Base-by-base conservation (phyloP, 2,888 invertebrate genomes). In the Diarsia brunnea region DNA sequence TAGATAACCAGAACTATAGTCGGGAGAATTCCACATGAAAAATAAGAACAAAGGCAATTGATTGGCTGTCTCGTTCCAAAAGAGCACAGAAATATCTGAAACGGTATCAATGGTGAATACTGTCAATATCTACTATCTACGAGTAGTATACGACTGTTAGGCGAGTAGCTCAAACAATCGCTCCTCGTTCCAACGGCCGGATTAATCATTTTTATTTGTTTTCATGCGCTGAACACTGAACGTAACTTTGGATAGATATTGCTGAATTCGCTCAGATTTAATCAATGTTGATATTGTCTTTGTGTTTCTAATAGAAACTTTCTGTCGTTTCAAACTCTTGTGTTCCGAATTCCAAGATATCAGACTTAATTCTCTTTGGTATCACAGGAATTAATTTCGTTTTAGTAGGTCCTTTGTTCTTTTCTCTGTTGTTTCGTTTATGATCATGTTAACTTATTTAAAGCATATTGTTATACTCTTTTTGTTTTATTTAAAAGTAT, bases 131-230 rank as follows among this genome's bases (percentile, higher is more conserved):
- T 73, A 73, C 73, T 72, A 73, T 75, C 68, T 69, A 64, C 68
- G n/a, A 63, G 43, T 73, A 82, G 73, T 79, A 71, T 75, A 80
- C 27, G 66, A 16, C 64, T 69, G 65, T 69, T 75, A 61, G 43
- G 60, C 63, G 47, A 69, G 53, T 69, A 78, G 78, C 65, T 74
- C 31, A 47, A 63, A 79, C 81, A 75, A 83, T 73, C 78, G 76
- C 66, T 75, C 58, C 73, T 60, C 68, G 68, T 49, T 73, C 78
- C 73, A 81, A 79, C 60, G 73, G 71, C 49, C 38, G 67, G 77
- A 82, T 87, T 87, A 82, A 87, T 82, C 66, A 79, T 75, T 87
- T 87, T 82, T 87, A 82, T 85, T 82, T 76, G 75, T 75, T 79
- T 87, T 79, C 78, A 75, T 77, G 61, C 69, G 69, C 64, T 63